phyloP scores from a whole-genome alignment of 1,140 invertebrate species.

The Hyles euphorbiae region DNA sequence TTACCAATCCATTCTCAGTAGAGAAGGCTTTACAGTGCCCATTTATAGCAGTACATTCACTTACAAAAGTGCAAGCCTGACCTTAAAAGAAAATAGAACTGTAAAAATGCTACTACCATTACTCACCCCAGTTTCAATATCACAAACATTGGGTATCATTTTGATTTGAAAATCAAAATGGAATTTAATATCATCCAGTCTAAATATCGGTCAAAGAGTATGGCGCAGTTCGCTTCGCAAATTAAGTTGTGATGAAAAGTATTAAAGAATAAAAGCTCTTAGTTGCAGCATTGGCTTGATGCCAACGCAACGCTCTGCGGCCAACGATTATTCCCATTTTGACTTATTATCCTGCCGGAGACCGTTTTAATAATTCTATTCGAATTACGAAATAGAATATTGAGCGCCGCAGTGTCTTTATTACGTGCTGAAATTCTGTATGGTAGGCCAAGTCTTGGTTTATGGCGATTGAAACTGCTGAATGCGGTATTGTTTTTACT shows the following conservation, averaged over 20 bases:
- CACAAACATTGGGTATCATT: no score
- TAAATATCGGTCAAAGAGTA: background rate
- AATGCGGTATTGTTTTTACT: no score
- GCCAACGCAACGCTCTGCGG: constrained; percentile 31
- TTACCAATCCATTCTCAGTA: no score
- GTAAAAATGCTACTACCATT: no score
- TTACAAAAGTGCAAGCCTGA: no score
- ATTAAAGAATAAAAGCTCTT: constrained; percentile 42
- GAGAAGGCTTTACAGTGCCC: no score
- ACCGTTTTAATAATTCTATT: constrained; percentile 18
- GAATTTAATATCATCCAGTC: no score
- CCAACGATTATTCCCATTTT: constrained; percentile 44
- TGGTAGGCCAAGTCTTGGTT: background rate
- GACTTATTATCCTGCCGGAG: constrained; percentile 30
- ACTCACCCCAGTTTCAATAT: no score
- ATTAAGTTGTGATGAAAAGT: constrained; percentile 24
- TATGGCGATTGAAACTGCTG: no score
- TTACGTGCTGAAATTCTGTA: background rate
- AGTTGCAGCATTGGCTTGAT: constrained; percentile 37
- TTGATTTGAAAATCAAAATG: no score
- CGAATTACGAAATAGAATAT: constrained; percentile 3
- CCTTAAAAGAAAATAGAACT: no score
- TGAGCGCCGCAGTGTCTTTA: background rate
- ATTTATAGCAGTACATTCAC: no score
- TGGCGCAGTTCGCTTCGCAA: constrained; percentile 1